Percentiles rank a stretch among this genome's conserved stretches.
Evolutionary conservation across 2,888 invertebrate species (phyloP).

Genomic region (Pantelozetes paolii): DNA sequence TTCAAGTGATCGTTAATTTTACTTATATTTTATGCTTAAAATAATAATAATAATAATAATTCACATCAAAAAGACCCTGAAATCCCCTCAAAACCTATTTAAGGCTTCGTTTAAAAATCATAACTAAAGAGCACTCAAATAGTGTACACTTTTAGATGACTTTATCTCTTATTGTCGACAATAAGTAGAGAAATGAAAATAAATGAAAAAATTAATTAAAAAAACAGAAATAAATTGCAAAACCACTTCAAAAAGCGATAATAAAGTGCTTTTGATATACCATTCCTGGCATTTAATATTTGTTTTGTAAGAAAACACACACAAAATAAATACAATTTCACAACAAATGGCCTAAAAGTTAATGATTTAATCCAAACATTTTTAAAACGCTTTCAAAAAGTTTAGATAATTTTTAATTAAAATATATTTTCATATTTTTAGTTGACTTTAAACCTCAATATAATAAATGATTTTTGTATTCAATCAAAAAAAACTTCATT

Average conservation of each 20-base stretch:
- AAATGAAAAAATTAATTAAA: not conserved
- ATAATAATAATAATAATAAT: too few relatives aligned
- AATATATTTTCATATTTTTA: not conserved
- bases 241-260: not conserved
- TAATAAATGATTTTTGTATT: constrained; percentile 6
- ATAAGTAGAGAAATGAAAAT: not conserved
- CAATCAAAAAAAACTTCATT: constrained; percentile 11
- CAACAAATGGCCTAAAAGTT: not conserved
- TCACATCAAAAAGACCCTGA: constrained; percentile 7
- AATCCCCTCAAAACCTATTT: constrained; percentile 15
- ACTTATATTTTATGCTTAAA: too few relatives aligned
- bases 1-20: constrained; percentile 31
- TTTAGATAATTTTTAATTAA: constrained; percentile 5
- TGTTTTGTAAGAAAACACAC: not conserved
- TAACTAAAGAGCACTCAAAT: not conserved
- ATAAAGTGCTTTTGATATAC: not conserved
- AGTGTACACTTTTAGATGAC: not conserved
- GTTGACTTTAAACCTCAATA: not conserved
- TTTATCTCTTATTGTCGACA: constrained; percentile 13
- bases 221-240: not conserved
- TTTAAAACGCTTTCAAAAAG: not conserved
- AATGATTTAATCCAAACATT: not conserved
- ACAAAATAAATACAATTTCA: not conserved
- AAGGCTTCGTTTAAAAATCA: not conserved
- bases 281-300: not conserved